Evolutionary conservation across 1,140 invertebrate genomes (phyloP).

Genomic region (Chironomus striatipennis): DNA sequence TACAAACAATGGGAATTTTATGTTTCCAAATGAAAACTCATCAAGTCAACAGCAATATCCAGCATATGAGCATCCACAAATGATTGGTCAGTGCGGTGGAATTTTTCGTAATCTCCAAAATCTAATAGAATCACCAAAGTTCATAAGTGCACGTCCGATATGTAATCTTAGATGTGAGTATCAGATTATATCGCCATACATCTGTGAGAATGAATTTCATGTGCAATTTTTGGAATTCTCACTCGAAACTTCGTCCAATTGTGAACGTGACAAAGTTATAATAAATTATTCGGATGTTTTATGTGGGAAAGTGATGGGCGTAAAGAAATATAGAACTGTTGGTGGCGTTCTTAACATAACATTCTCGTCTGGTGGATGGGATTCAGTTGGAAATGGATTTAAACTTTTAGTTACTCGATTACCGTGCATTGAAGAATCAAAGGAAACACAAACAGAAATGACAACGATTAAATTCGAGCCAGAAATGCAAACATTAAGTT

Average conservation of each 20-base stretch:
- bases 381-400: constrained; percentile 41
- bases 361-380: constrained; percentile 32
- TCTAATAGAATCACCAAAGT: constrained; percentile 42
- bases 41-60: neutral
- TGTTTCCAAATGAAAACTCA: neutral
- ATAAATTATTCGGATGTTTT: constrained; percentile 39
- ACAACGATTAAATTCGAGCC: neutral
- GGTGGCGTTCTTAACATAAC: constrained; percentile 41
- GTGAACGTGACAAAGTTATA: constrained; percentile 43
- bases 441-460: constrained; percentile 31
- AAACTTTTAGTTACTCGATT: constrained; percentile 44
- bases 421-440: constrained; percentile 33
- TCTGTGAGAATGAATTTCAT: constrained; percentile 45
- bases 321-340: constrained; percentile 41
- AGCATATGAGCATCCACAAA: neutral
- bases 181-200: constrained; percentile 41
- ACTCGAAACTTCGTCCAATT: constrained; percentile 41
- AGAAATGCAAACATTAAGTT: too few relatives aligned
- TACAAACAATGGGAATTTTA: neutral
- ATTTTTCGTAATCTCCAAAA: constrained; percentile 36
- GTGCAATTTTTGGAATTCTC: constrained; percentile 48
- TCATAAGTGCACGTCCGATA: constrained; percentile 43
- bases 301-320: constrained; percentile 43
- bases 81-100: constrained; percentile 27
- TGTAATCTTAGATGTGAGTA: constrained; percentile 42